Conservation (phyloP, 2,113 vertebrate species). For the Myiozetetes cayanensis region DNA sequence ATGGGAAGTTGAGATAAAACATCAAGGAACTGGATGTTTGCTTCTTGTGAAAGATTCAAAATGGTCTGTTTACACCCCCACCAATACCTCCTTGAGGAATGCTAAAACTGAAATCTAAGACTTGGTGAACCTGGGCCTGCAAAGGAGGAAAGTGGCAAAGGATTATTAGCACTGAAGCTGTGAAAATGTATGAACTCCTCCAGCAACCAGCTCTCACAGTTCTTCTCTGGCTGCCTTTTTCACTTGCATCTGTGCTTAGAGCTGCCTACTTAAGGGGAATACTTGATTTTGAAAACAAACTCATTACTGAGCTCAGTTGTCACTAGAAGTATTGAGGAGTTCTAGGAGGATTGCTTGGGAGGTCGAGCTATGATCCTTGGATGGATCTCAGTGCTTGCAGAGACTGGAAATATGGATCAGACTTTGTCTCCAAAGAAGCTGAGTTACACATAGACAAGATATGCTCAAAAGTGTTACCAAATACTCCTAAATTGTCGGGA, state of each 20-base stretch:
- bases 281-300: background rate
- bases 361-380: background rate
- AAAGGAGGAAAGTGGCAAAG: background rate
- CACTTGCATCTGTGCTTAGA: background rate
- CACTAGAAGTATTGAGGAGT: background rate
- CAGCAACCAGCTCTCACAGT: background rate
- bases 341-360: background rate
- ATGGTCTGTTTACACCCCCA: background rate
- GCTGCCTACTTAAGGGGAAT: background rate
- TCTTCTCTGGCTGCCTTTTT: background rate
- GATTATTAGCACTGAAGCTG: background rate
- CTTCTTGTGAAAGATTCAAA: background rate
- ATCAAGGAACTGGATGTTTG: background rate
- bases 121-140: background rate
- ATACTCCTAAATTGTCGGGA: background rate
- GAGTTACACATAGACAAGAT: background rate
- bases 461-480: background rate
- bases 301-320: background rate
- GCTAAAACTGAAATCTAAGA: background rate
- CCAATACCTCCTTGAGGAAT: background rate
- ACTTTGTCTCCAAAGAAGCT: background rate
- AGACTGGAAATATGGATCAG: background rate
- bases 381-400: background rate
- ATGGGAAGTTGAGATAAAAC: background rate
- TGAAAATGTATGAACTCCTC: background rate